phyloP scores from a whole-genome alignment of 2,888 invertebrate genomes.

The Philereme transversata region DNA sequence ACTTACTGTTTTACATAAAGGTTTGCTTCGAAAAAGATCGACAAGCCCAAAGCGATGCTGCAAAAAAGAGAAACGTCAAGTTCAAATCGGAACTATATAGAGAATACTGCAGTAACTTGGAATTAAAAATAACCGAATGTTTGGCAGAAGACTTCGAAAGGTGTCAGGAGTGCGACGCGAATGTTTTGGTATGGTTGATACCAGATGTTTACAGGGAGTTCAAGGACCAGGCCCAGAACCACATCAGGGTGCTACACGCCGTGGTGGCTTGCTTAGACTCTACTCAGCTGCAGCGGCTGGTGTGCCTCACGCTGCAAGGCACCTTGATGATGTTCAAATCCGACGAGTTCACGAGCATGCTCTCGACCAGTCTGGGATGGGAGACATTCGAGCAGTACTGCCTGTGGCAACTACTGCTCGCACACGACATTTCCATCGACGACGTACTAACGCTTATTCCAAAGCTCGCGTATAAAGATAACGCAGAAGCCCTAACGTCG shows the following conservation, averaged over 20 bases:
- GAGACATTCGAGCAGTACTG: conserved; percentile 99
- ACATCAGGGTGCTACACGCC: conserved; percentile 93
- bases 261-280: conserved; percentile 96
- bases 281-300: conserved; percentile 93
- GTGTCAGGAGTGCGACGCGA: conserved; percentile 95
- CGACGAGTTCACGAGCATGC: conserved; percentile 89
- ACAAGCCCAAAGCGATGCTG: conserved; percentile 74
- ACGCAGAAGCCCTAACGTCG: conserved; percentile 96
- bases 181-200: conserved; percentile 95
- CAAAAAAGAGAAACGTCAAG: conserved; percentile 83
- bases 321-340: conserved; percentile 92
- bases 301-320: conserved; percentile 95
- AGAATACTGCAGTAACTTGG: conserved; percentile 92
- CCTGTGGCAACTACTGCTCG: conserved; percentile 97
- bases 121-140: conserved; percentile 89
- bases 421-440: conserved; percentile 97
- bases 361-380: conserved; percentile 95
- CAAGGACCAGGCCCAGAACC: conserved; percentile 93
- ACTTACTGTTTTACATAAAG: conserved; percentile 95
- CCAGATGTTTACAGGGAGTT: conserved; percentile 97
- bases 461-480: conserved; percentile 91
- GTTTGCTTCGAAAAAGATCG: conserved; percentile 85
- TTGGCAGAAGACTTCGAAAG: conserved; percentile 92
- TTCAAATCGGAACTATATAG: conserved; percentile 94
- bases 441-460: conserved; percentile 90